Evolutionary conservation across 2,113 vertebrate species (phyloP).

Genomic region (Cygnus atratus): DNA sequence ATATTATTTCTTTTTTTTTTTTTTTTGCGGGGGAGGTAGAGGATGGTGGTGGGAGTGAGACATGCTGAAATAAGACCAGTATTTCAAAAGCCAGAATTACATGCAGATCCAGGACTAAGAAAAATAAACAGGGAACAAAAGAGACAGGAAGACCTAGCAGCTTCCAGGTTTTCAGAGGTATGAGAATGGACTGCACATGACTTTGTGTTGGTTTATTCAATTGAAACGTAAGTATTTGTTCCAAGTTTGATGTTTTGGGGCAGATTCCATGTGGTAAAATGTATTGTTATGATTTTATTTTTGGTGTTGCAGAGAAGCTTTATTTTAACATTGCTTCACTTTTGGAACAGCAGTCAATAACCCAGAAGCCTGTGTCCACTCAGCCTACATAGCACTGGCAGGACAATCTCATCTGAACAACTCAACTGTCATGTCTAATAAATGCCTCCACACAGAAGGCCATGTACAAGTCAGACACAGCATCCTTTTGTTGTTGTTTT

Average conservation of each 20-base stretch:
- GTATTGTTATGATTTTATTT: not conserved
- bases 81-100: not conserved
- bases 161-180: not conserved
- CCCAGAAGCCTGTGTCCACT: not conserved
- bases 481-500: not conserved
- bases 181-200: not conserved
- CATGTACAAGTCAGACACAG: not conserved
- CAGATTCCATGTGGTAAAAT: not conserved
- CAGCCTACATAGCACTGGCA: not conserved
- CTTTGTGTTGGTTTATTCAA: not conserved
- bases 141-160: not conserved
- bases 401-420: not conserved
- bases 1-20: not conserved
- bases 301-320: not conserved
- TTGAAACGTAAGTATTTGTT: not conserved
- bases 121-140: not conserved
- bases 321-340: not conserved
- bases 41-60: not conserved
- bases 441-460: not conserved
- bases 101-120: not conserved
- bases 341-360: not conserved
- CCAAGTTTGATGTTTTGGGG: not conserved
- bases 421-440: accelerated
- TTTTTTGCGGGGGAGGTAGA: too few species aligned
- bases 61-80: not conserved